Evolutionary conservation across 2,888 invertebrate species (phyloP).

Genomic region (Clanis bilineata): DNA sequence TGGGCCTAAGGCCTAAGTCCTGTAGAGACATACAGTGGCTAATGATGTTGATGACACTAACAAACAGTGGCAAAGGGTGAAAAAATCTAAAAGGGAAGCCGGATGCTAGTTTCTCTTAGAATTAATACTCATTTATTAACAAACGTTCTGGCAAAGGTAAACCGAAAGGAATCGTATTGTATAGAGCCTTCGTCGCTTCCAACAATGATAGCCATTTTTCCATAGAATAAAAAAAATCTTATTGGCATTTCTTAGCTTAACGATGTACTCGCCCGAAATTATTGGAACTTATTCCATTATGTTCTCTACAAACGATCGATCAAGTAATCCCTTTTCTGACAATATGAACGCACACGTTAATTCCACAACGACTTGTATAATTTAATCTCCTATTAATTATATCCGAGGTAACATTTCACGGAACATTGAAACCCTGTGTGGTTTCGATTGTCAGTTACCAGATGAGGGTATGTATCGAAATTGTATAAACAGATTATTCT

Average conservation of each 20-base stretch:
- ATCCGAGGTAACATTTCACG: slow-evolving; percentile 6
- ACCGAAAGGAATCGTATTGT: too few species aligned
- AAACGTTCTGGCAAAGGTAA: too few species aligned
- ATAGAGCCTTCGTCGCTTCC: too few species aligned
- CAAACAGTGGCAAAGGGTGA: too few species aligned
- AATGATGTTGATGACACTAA: too few species aligned
- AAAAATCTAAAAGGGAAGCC: too few species aligned
- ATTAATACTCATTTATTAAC: too few species aligned
- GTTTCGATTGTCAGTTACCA: neutral
- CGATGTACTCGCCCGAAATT: neutral
- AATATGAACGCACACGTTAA: neutral
- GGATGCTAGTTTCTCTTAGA: too few species aligned
- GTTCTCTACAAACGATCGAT: neutral
- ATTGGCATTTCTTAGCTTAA: neutral
- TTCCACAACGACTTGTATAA: neutral
- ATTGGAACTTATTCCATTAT: neutral
- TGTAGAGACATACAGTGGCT: too few species aligned
- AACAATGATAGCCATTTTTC: too few species aligned
- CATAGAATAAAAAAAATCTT: too few species aligned
- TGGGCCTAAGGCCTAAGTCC: too few species aligned
- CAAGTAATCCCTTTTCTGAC: neutral
- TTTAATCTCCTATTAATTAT: slow-evolving; percentile 6
- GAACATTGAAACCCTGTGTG: neutral
- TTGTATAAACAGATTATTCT: neutral
- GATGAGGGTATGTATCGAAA: neutral